Conservation (phyloP, 1,140 invertebrate species). For the Pectinophora gossypiella region DNA sequence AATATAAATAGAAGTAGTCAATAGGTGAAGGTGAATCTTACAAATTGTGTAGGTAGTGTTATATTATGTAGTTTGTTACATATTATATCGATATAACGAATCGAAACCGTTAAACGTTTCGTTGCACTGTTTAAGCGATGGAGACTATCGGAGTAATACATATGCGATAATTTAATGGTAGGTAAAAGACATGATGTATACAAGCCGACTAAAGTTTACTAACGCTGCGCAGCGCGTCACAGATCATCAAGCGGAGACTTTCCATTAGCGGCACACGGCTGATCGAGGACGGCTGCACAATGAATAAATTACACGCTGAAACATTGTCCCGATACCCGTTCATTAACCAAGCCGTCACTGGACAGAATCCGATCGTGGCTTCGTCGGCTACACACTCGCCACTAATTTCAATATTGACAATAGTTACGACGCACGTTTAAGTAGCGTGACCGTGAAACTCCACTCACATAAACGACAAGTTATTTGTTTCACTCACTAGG, state of each 20-base stretch:
- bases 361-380: constrained; percentile 22
- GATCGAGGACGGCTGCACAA: constrained; percentile 69
- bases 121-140: no score
- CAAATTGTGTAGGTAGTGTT: no score
- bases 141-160: no score
- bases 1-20: no score
- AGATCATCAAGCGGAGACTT: constrained; percentile 62
- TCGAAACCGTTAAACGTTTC: no score
- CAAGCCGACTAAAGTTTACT: constrained; percentile 1
- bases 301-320: constrained; percentile 75
- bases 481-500: constrained; percentile 28
- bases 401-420: constrained; percentile 63
- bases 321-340: constrained; percentile 65
- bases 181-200: not conserved
- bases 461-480: constrained; percentile 18
- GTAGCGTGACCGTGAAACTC: constrained; percentile 43
- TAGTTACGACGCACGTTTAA: constrained; percentile 36
- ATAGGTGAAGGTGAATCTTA: no score
- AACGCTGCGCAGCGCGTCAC: constrained; percentile 9
- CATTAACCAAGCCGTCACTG: constrained; percentile 51
- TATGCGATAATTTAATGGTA: no score
- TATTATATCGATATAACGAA: no score
- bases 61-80: no score
- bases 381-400: constrained; percentile 23
- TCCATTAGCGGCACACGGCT: constrained; percentile 45